These are phyloP conservation scores for Tetrax tetrax DNA, from an alignment of 2,113 vertebrate species.

Conservation along the genomic window DNA sequence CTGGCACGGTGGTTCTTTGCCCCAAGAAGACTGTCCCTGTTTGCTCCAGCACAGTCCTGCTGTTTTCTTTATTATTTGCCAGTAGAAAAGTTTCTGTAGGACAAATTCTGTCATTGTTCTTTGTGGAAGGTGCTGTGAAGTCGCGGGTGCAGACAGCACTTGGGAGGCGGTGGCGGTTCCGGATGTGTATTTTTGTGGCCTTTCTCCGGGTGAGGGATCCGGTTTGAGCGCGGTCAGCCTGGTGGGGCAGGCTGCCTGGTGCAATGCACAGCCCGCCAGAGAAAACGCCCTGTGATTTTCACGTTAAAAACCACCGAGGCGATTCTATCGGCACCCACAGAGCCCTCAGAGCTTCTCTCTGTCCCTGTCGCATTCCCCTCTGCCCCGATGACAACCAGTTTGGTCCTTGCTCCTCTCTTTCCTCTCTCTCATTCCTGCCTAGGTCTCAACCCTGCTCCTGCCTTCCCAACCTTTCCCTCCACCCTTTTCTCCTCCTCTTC, in stretches of 20 bases:
- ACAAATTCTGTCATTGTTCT: not conserved
- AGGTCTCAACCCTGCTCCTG: not conserved
- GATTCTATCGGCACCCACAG: not conserved
- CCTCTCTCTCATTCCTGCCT: not conserved
- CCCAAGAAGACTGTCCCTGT: not conserved
- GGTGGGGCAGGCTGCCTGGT: not conserved
- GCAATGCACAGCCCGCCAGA: accelerated
- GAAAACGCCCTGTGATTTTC: not conserved
- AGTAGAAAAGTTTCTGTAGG: not conserved
- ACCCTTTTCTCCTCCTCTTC: not conserved
- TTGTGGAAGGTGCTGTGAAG: not conserved
- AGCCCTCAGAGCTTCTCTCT: not conserved
- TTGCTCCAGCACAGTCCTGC: not conserved
- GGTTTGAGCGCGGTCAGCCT: accelerated
- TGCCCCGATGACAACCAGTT: not conserved
- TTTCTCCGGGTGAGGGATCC: not conserved
- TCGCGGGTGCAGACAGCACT: accelerated
- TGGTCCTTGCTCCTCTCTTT: not conserved
- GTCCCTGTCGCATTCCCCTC: not conserved
- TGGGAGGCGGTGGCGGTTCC: not conserved
- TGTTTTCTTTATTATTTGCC: not conserved
- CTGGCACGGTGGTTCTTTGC: not conserved
- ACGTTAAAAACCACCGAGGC: not conserved
- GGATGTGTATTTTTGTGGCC: too few relatives aligned
- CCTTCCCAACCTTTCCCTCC: not conserved